Evolutionary conservation across 2,888 invertebrate species (phyloP), one percentile per base, ranked within the genome.

Genomic region (Sarcophaga variegata): DNA sequence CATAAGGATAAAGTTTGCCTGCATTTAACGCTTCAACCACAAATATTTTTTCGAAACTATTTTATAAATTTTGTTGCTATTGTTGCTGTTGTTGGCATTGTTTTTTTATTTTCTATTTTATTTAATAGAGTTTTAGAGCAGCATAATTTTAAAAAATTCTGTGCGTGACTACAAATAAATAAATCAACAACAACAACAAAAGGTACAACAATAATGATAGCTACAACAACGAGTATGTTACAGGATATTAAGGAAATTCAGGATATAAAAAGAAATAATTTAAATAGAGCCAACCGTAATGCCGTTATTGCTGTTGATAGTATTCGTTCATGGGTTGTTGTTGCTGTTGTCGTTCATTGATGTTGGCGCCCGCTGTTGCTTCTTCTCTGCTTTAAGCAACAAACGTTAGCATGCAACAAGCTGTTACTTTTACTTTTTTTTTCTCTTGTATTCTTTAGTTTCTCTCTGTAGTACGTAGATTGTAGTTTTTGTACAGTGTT

Each of bases 211-310:
- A 17, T 54, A 54, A 12, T 12, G 12, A 54, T 54, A 20, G 10
- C 22, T 8, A 22, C 62, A 54, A 54, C 14, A 54, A 54, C 6
- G 25, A 60, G 22, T 37, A 27, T 81, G 11, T 37, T 12, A 62
- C 54, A 70, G 76, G 63, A 82, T 64, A 49, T 63, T 14, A 76
- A 79, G 74, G 59, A 75, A 74, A 79, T 75, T 25, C 59, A 74
- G 47, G 37, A 63, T 74, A 69, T 72, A 79, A 63, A 76, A 81
- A 70, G 62, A 62, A 76, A 81, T n/a, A 81, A 77, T 66, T 54
- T 20, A 2, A 76, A 12, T 66, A 20, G 20, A 76, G 8, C 14
- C 22, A 10, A 54, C n/a, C 27, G 14, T 14, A 54, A 17, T 54
- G 54, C 17, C 54, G 12, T 14, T 54, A 54, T 54, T 37, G 37